phyloP scores from a whole-genome alignment of 2,888 invertebrate species.

The Salpingus planirostris region DNA sequence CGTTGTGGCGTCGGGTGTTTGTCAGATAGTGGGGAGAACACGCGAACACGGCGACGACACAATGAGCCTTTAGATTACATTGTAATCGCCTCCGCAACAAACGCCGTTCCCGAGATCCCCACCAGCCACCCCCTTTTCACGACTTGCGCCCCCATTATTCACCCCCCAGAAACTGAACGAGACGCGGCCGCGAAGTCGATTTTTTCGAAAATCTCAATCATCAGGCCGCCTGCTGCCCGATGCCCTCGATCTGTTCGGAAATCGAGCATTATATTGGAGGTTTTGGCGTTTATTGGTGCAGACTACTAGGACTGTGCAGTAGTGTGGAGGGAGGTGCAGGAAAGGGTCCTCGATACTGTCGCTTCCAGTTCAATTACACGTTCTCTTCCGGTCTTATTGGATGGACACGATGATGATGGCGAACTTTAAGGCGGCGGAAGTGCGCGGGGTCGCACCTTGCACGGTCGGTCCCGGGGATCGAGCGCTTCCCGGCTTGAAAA shows the following conservation, averaged over 20 bases:
- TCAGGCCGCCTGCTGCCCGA: too few relatives aligned
- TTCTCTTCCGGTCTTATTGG: slow-evolving; percentile 18
- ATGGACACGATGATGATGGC: slow-evolving; percentile 7
- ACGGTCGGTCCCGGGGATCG: too few relatives aligned
- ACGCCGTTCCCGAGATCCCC: background rate
- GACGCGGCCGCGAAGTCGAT: too few relatives aligned
- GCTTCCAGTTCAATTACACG: slow-evolving; percentile 19
- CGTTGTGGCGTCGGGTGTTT: too few relatives aligned
- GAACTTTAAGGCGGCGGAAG: slow-evolving; percentile 15
- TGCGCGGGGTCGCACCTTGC: slow-evolving; percentile 15
- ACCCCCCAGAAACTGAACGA: too few relatives aligned
- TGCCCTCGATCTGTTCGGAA: too few relatives aligned
- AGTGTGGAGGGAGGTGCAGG: too few relatives aligned
- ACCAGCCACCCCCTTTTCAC: background rate
- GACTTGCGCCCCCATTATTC: too few relatives aligned
- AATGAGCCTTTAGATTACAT: slow-evolving; percentile 35
- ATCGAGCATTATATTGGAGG: too few relatives aligned
- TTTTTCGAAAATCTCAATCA: too few relatives aligned
- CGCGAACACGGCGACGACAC: slow-evolving; percentile 25
- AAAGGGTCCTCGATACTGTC: slow-evolving; percentile 17
- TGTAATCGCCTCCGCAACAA: slow-evolving; percentile 27
- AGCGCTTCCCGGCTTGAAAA: slow-evolving; percentile 23
- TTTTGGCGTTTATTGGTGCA: slow-evolving; percentile 18
- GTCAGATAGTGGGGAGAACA: too few relatives aligned
- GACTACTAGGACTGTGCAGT: too few relatives aligned